These are phyloP conservation scores for Micoletzkya japonica DNA, from an alignment of 2,888 invertebrate species.

Conservation along the genomic window DNA sequence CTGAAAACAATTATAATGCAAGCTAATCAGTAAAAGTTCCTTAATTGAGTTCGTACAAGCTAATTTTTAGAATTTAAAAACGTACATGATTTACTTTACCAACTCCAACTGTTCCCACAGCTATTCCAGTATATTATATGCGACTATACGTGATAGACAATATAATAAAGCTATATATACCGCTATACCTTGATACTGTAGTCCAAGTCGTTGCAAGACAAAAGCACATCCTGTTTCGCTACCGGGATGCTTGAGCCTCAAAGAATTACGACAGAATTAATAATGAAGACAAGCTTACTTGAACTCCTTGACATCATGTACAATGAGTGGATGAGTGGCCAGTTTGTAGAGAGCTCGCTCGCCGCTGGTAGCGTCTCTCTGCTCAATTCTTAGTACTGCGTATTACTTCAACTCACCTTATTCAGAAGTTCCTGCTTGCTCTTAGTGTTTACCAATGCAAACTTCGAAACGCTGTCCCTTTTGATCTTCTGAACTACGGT, in stretches of 20 bases:
- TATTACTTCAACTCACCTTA: background rate
- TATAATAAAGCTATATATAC: background rate
- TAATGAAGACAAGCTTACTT: background rate
- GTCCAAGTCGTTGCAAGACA: conserved; percentile 14
- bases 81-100: background rate
- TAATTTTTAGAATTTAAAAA: background rate
- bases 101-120: background rate
- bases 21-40: too few species aligned
- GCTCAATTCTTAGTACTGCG: background rate
- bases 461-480: conserved; percentile 16
- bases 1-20: too few species aligned
- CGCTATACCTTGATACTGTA: conserved; percentile 20
- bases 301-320: conserved; percentile 4
- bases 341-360: conserved; percentile 8
- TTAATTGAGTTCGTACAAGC: too few species aligned
- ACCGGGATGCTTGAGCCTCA: conserved; percentile 10
- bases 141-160: background rate
- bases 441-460: conserved; percentile 1
- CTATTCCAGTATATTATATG: background rate
- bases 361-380: background rate
- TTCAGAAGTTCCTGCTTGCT: background rate
- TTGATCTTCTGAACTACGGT: conserved; percentile 1
- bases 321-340: background rate
- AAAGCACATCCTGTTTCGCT: conserved; percentile 8
- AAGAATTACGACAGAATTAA: background rate